Evolutionary conservation across 2,888 invertebrate species (phyloP), one percentile per base, ranked within the genome.

Genomic region (Athalia rosae): DNA sequence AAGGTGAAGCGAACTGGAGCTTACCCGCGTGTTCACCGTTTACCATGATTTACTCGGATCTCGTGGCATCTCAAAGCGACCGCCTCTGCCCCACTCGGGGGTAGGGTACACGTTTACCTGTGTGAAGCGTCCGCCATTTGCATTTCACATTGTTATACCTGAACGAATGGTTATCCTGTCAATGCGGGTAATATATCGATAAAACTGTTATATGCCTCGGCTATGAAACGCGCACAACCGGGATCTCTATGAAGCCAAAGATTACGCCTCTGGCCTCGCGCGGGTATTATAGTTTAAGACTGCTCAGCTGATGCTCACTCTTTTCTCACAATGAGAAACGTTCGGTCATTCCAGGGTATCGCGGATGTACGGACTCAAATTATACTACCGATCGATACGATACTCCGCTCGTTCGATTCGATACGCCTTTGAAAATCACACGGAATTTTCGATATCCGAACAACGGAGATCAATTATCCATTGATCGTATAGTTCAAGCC

Each of bases 1-100:
- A 8, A 53, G n/a, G 53, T 53, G 28, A 41, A 61, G 74, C 61
- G 61, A 28, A 61, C 61, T 47, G 28, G 28, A 48, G 59, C 45
- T 50, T 62, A n/a, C 47, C 61, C 61, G 74, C 74, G 74, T 74
- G 62, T 74, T 74, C 74, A 74, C 74, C 74, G 74, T 74, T 74
- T 74, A 74, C 81, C 83, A 82, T 82, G 83, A 82, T 82, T 83
- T 83, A 83, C 83, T 82, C 80, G 81, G 80, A 79, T 79, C 81
- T 79, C 62, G 76, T 53, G 76, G 80, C 80, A 79, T 81, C 80
- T 82, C 82, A 83, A 82, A 82, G 82, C 82, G 77, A 79, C 82
- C 83, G 83, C 81, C 80, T 79, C 76, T 81, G 77, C 61, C 61
- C 74, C 74, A 74, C 74, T 74, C 74, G 74, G 74, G 6, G 79